Conservation (phyloP, 2,797 vertebrate species). For the Hydrophis major region DNA sequence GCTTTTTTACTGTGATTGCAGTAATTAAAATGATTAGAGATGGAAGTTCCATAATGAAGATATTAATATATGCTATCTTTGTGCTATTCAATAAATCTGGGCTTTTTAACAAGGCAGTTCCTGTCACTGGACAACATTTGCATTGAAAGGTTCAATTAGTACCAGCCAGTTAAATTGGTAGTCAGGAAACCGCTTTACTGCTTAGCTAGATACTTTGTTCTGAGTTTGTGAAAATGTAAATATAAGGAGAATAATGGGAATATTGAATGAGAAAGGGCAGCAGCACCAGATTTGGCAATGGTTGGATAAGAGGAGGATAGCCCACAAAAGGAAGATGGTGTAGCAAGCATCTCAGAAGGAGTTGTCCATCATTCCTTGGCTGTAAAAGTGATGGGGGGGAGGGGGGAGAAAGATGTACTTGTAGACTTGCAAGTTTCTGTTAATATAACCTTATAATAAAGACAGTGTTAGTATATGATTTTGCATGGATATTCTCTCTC, state of each 20-base stretch:
- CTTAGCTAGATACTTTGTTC: conserved; percentile 6
- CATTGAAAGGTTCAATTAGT: conserved; percentile 23
- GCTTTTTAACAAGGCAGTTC: conserved; percentile 20
- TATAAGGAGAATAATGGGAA: background rate
- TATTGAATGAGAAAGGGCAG: background rate
- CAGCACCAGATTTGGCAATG: background rate
- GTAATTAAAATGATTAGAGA: conserved; percentile 61
- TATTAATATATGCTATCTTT: conserved; percentile 50
- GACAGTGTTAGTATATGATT: background rate
- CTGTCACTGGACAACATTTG: conserved; percentile 7
- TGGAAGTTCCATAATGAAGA: conserved; percentile 46
- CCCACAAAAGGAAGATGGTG: background rate
- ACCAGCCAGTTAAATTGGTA: background rate
- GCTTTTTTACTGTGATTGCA: conserved; percentile 39
- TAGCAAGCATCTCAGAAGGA: background rate
- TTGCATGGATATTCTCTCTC: background rate
- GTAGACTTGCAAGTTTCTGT: background rate
- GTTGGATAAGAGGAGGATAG: background rate
- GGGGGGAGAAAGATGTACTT: background rate
- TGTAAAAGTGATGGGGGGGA: background rate
- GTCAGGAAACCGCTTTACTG: conserved; percentile 6
- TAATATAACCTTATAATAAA: background rate
- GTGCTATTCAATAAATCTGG: conserved; percentile 35
- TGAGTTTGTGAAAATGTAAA: background rate
- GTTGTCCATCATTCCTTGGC: background rate